A percentile compares a stretch with the other conserved stretches of the same genome.
Evolutionary conservation across 2,113 vertebrate genomes (phyloP).

Genomic region (Blennius ocellaris): DNA sequence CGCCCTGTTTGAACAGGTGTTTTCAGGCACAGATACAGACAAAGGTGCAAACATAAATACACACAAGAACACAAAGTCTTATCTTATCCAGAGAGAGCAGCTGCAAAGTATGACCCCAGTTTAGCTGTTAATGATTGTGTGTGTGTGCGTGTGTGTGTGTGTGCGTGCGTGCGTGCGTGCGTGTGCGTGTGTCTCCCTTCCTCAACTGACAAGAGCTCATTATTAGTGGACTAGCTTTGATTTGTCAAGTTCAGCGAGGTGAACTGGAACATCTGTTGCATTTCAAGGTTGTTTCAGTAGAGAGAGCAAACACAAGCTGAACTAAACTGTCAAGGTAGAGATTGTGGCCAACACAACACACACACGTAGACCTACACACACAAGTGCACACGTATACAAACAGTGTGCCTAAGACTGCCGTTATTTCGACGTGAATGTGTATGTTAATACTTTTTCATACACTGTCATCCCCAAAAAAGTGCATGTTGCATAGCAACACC

Average conservation of each 20-base stretch:
- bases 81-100: constrained; percentile 85
- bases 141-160: constrained; percentile 37
- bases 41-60: constrained; percentile 61
- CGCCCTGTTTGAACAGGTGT: constrained; percentile 85
- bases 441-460: constrained; percentile 12
- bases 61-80: constrained; percentile 66
- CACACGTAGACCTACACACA: constrained; percentile 1
- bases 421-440: too few species aligned
- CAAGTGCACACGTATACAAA: neutral
- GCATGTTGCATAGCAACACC: constrained; percentile 40
- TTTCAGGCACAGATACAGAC: constrained; percentile 64
- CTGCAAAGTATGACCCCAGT: constrained; percentile 77
- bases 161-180: constrained; percentile 32
- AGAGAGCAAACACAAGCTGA: constrained; percentile 56
- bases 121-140: constrained; percentile 82
- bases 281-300: constrained; percentile 72
- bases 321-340: constrained; percentile 47
- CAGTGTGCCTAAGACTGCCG: neutral
- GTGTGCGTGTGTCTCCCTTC: constrained; percentile 35
- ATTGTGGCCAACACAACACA: constrained; percentile 42
- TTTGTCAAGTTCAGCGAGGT: constrained; percentile 82
- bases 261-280: constrained; percentile 80
- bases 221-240: constrained; percentile 81
- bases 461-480: constrained; percentile 14
- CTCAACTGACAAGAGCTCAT: constrained; percentile 75